Conservation (phyloP, 2,113 vertebrate genomes). For the Cyprinodon tularosa region DNA sequence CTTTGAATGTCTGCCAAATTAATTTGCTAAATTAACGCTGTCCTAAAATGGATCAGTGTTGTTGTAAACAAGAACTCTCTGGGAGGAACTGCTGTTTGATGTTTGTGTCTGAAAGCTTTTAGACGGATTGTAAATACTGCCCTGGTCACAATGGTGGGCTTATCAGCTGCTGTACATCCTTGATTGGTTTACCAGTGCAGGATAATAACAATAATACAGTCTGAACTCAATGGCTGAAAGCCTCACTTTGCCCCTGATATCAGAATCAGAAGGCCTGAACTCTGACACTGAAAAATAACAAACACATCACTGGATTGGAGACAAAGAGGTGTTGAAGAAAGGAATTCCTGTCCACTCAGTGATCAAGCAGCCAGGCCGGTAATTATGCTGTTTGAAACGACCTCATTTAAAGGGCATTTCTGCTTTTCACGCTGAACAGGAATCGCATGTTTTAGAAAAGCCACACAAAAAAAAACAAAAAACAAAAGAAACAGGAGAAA, state of each 20-base stretch:
- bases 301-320: not conserved
- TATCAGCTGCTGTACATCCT: slow-evolving; percentile 16
- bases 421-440: slow-evolving; percentile 40
- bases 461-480: slow-evolving; percentile 1
- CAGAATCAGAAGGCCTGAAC: slow-evolving; percentile 2
- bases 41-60: slow-evolving; percentile 11
- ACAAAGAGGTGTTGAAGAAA: not conserved
- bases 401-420: slow-evolving; percentile 15
- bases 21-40: slow-evolving; percentile 49
- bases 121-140: not conserved
- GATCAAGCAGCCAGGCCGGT: slow-evolving; percentile 5
- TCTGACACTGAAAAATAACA: slow-evolving; percentile 11
- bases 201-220: slow-evolving; percentile 10
- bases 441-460: slow-evolving; percentile 32
- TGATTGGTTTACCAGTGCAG: slow-evolving; percentile 27
- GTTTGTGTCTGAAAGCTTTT: not conserved
- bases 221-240: not conserved
- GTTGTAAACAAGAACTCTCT: slow-evolving; percentile 16
- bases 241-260: slow-evolving; percentile 19
- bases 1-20: slow-evolving; percentile 29
- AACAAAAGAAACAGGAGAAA: slow-evolving; percentile 10
- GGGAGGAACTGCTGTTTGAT: slow-evolving; percentile 7
- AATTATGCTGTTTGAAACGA: slow-evolving; percentile 5
- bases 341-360: slow-evolving; percentile 1
- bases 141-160: slow-evolving; percentile 1